Conservation (phyloP, 2,797 vertebrate genomes). For the Knipowitschia caucasica region DNA sequence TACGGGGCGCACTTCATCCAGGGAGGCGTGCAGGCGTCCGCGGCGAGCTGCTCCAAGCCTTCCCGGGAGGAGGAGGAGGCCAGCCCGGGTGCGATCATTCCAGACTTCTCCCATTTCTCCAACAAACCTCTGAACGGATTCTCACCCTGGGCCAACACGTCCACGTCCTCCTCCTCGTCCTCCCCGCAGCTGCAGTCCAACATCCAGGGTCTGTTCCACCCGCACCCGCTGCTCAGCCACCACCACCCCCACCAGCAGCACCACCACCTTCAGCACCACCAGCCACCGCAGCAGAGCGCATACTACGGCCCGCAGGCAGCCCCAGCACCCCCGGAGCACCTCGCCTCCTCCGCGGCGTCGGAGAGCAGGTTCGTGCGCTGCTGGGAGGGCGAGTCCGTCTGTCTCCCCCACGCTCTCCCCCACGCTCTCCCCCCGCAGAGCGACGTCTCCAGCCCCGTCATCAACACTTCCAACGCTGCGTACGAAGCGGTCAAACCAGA, state of each 20-base stretch:
- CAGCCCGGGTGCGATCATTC: slow-evolving; percentile 54
- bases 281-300: slow-evolving; percentile 22
- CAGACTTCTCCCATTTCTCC: slow-evolving; percentile 68
- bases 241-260: too few relatives aligned
- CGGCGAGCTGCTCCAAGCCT: slow-evolving; percentile 61
- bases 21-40: slow-evolving; percentile 76
- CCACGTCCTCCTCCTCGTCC: slow-evolving; percentile 60
- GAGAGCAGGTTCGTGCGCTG: slow-evolving; percentile 85
- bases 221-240: slow-evolving; percentile 71
- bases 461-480: too few relatives aligned
- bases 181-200: slow-evolving; percentile 79
- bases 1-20: slow-evolving; percentile 84
- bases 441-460: slow-evolving; percentile 43
- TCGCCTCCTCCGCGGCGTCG: slow-evolving; percentile 75
- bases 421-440: slow-evolving; percentile 60
- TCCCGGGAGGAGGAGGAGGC: slow-evolving; percentile 51
- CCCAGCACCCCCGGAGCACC: too few relatives aligned
- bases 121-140: slow-evolving; percentile 74
- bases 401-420: slow-evolving; percentile 63
- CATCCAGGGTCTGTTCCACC: slow-evolving; percentile 84
- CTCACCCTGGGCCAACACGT: slow-evolving; percentile 85
- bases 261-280: slow-evolving; percentile 52
- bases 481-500: slow-evolving; percentile 83
- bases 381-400: slow-evolving; percentile 88
- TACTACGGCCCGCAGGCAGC: slow-evolving; percentile 64